Evolutionary conservation across 92 coral and sea anemone species (phyloP).

Genomic region (Siderastrea siderea): DNA sequence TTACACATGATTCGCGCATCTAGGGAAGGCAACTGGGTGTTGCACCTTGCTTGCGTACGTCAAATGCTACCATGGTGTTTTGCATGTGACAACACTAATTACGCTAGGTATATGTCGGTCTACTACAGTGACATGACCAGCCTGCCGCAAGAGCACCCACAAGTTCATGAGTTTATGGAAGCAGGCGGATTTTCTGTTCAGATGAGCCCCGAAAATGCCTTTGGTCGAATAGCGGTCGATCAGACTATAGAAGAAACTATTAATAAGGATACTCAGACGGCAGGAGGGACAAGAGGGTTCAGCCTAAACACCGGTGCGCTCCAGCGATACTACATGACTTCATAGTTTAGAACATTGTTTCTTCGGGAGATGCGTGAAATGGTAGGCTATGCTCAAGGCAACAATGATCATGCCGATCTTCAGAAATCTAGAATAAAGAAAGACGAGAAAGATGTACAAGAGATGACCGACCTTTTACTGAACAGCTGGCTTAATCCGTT

Average conservation of each 20-base stretch:
- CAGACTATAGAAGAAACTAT: slow-evolving; percentile 55
- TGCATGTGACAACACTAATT: slow-evolving; percentile 64
- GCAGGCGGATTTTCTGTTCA: slow-evolving; percentile 64
- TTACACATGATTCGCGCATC: slow-evolving; percentile 55
- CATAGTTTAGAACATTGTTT: slow-evolving; percentile 57
- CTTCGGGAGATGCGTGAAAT: slow-evolving; percentile 53
- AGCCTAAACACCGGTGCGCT: slow-evolving; percentile 57
- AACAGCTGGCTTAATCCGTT: slow-evolving; percentile 64
- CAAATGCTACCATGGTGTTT: slow-evolving; percentile 77
- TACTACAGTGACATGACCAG: slow-evolving; percentile 50
- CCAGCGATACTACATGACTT: slow-evolving; percentile 19
- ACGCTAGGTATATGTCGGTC: slow-evolving; percentile 41
- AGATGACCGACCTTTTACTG: slow-evolving; percentile 32
- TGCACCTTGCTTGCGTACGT: slow-evolving; percentile 64
- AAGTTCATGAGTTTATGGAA: slow-evolving; percentile 25
- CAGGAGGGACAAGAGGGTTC: slow-evolving; percentile 57
- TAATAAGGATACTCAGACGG: slow-evolving; percentile 46
- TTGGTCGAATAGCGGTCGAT: slow-evolving; percentile 51
- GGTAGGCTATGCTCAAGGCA: slow-evolving; percentile 46
- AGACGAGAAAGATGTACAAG: slow-evolving; percentile 50
- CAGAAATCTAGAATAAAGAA: slow-evolving; percentile 52
- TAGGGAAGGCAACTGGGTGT: slow-evolving; percentile 66
- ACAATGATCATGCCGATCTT: slow-evolving; percentile 49
- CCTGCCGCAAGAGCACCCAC: slow-evolving; percentile 49
- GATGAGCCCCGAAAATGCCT: slow-evolving; percentile 45